These are phyloP conservation scores for Podotricha telesiphe DNA, from an alignment of 2,888 invertebrate species.

Conservation along the genomic window DNA sequence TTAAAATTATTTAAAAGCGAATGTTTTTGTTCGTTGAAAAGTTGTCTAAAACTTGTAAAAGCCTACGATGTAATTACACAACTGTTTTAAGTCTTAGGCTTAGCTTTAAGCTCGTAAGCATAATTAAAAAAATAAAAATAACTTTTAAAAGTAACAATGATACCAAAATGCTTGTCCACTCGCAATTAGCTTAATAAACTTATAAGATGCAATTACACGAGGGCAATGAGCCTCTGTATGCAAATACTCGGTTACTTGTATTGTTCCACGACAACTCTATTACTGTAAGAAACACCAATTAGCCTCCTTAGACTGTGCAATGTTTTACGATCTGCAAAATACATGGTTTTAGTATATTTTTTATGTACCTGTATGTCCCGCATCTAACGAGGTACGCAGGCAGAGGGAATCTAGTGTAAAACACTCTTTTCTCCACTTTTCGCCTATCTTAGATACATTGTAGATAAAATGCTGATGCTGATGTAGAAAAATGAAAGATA, in stretches of 20 bases:
- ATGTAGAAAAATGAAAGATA: too few relatives aligned
- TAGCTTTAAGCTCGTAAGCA: background rate
- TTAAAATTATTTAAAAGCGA: background rate
- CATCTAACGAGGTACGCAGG: too few relatives aligned
- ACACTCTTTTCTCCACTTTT: too few relatives aligned
- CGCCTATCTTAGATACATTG: too few relatives aligned
- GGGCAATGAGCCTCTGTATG: slow-evolving; percentile 56
- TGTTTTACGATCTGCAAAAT: background rate
- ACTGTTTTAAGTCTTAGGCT: background rate
- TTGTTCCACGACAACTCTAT: slow-evolving; percentile 74
- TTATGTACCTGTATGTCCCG: too few relatives aligned
- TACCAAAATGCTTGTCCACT: slow-evolving; percentile 8
- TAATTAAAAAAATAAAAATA: slow-evolving; percentile 5
- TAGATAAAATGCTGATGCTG: too few relatives aligned
- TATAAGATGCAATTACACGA: slow-evolving; percentile 34
- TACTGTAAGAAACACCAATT: slow-evolving; percentile 73
- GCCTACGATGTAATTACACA: background rate
- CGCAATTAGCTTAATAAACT: slow-evolving; percentile 29
- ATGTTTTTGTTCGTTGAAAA: background rate
- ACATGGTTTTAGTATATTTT: slow-evolving; percentile 6
- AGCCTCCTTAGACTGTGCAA: slow-evolving; percentile 63
- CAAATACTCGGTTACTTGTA: slow-evolving; percentile 62
- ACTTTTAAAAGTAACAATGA: background rate
- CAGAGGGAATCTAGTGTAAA: too few relatives aligned
- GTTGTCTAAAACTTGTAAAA: background rate